These are phyloP conservation scores for Forbesichthys agassizii DNA, from an alignment of 2,113 vertebrate species.

Conservation along the genomic window DNA sequence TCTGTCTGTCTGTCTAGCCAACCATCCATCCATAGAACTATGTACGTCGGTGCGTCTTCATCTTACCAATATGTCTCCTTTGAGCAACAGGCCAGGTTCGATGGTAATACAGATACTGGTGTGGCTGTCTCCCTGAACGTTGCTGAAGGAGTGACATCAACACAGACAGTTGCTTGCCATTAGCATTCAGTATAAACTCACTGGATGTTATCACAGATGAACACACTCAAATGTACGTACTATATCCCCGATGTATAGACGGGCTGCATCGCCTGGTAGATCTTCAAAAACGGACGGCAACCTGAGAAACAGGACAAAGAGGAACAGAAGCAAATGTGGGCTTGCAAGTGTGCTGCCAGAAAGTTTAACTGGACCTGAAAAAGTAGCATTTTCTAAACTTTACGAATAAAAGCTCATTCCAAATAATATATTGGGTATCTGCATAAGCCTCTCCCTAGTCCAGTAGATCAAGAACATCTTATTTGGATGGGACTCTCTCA, in stretches of 20 bases:
- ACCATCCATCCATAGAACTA: background rate
- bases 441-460: too few relatives aligned
- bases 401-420: too few relatives aligned
- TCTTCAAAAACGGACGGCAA: slow-evolving; percentile 97
- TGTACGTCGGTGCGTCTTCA: too few relatives aligned
- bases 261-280: slow-evolving; percentile 98
- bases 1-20: background rate
- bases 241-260: slow-evolving; percentile 98
- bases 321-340: background rate
- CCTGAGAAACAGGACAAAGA: slow-evolving; percentile 71
- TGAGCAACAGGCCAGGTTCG: slow-evolving; percentile 92
- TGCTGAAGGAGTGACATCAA: slow-evolving; percentile 70
- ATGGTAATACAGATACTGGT: slow-evolving; percentile 98
- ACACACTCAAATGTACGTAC: slow-evolving; percentile 72
- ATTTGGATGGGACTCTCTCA: too few relatives aligned
- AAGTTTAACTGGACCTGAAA: too few relatives aligned
- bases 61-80: slow-evolving; percentile 95
- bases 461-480: too few relatives aligned
- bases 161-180: background rate
- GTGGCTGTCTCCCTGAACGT: slow-evolving; percentile 94
- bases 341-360: background rate
- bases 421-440: too few relatives aligned
- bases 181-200: background rate
- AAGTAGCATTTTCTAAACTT: too few relatives aligned
- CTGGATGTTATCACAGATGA: slow-evolving; percentile 8